phyloP scores from a whole-genome alignment of 2,888 invertebrate species.

The Asteroscopus sphinx region DNA sequence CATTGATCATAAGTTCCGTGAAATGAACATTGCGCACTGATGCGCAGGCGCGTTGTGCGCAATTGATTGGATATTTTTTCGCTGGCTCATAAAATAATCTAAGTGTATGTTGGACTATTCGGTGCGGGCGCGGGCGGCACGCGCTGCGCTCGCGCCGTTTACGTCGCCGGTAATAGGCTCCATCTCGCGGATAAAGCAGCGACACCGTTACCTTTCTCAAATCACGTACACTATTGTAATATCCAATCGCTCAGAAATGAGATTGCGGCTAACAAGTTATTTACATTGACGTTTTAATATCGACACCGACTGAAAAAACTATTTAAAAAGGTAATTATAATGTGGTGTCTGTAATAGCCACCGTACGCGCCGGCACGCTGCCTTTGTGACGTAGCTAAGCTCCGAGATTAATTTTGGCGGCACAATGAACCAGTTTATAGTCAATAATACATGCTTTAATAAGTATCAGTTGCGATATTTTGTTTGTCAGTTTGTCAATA shows the following conservation, averaged over 20 bases:
- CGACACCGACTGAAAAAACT: constrained; percentile 85
- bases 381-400: constrained; percentile 88
- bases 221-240: constrained; percentile 90
- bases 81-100: constrained; percentile 73
- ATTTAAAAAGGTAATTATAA: constrained; percentile 90
- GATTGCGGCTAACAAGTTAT: constrained; percentile 90
- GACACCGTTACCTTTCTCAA: constrained; percentile 90
- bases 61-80: constrained; percentile 69
- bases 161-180: constrained; percentile 78
- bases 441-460: constrained; percentile 83
- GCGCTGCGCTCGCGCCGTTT: constrained; percentile 75
- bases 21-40: constrained; percentile 52
- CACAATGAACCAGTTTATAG: constrained; percentile 86
- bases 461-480: constrained; percentile 85
- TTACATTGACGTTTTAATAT: constrained; percentile 90
- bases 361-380: constrained; percentile 82
- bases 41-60: constrained; percentile 42
- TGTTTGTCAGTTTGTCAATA: constrained; percentile 85
- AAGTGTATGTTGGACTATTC: constrained; percentile 60
- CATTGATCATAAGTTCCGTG: constrained; percentile 49
- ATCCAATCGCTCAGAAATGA: constrained; percentile 90
- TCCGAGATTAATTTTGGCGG: constrained; percentile 87
- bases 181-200: constrained; percentile 87
- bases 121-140: constrained; percentile 66
- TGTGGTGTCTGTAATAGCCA: constrained; percentile 85